Evolutionary conservation across 1,140 invertebrate genomes (phyloP), one percentile per base, ranked within the genome.

Genomic region (Neodiprion fabricii): DNA sequence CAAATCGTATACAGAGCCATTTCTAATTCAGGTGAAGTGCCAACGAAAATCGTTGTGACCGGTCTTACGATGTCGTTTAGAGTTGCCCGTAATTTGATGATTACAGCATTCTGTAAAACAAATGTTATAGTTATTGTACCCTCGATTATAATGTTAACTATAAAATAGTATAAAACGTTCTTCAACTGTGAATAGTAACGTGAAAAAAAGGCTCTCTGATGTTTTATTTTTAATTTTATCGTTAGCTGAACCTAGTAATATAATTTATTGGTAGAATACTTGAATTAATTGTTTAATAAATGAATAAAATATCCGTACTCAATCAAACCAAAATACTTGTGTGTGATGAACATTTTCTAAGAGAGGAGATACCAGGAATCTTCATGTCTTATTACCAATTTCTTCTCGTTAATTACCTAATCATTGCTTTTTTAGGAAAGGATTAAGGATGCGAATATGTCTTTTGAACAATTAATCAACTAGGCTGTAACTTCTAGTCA

Each of bases 1-100:
- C 91, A 92, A 21, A 92, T 78, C 0, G 92, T 93, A 82, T 93
- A 94, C 0, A 93, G 85, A 65, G 92, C 92, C 83, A 94, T 90
- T 79, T 94, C 93, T 77, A 93, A 89, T 83, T 94, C 93, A 0
- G 93, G 93, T 74, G 92, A 92, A 21, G 92, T 92, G 11, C 93
- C 93, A 5, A 94, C 88, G 74, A 93, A 92, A 74, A 93, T 88
- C 0, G 89, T 88, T 1, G 89, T 89, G 7, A 90, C 82, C 0
- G 88, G 86, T 82, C 92, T 92, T 50, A 88, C 76, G 5, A 87
- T 82, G n/a, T 85, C 85, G 71, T 89, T 85, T 82, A 92, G 88
- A 17, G 84, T 84, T 74, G 91, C 89, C 49, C 89, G 87, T 50
- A 91, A 74, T 81, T 91, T 91, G 0, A 91, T 74, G 17, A 90